phyloP scores from a whole-genome alignment of 2,113 vertebrate species.

The Alethe castanea region DNA sequence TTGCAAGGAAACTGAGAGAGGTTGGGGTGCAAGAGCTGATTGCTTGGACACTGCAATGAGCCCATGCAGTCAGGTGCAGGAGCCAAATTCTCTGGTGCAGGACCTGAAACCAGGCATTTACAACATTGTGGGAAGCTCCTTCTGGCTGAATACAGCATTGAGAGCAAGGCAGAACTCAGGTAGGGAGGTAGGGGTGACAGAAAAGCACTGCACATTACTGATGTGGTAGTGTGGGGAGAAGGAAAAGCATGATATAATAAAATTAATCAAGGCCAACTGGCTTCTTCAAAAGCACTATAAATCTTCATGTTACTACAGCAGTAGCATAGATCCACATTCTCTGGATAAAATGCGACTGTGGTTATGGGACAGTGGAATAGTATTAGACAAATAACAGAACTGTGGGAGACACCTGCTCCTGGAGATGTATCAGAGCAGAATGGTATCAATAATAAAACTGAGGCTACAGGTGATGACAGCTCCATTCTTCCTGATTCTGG shows the following conservation, averaged over 20 bases:
- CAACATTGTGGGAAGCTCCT: not conserved
- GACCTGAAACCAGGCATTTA: not conserved
- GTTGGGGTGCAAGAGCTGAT: rapidly evolving
- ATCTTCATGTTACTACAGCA: not conserved
- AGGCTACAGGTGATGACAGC: not conserved
- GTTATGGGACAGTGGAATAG: not conserved
- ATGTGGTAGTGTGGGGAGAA: not conserved
- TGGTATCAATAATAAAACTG: not conserved
- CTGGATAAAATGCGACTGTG: not conserved
- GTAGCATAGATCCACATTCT: not conserved
- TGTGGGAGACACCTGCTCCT: not conserved
- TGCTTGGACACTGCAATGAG: not conserved
- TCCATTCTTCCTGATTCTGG: not conserved
- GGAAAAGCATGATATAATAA: not conserved
- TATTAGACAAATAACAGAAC: not conserved
- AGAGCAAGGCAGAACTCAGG: not conserved
- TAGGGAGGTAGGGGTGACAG: not conserved
- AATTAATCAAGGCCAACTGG: not conserved
- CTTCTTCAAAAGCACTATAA: not conserved
- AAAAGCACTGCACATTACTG: not conserved
- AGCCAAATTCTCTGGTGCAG: not conserved
- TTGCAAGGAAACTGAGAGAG: not conserved
- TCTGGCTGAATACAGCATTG: not conserved
- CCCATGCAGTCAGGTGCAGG: not conserved
- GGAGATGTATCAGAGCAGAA: not conserved